These are phyloP conservation scores for Potorous gilbertii DNA, from an alignment of 2,797 vertebrate species.

Conservation along the genomic window DNA sequence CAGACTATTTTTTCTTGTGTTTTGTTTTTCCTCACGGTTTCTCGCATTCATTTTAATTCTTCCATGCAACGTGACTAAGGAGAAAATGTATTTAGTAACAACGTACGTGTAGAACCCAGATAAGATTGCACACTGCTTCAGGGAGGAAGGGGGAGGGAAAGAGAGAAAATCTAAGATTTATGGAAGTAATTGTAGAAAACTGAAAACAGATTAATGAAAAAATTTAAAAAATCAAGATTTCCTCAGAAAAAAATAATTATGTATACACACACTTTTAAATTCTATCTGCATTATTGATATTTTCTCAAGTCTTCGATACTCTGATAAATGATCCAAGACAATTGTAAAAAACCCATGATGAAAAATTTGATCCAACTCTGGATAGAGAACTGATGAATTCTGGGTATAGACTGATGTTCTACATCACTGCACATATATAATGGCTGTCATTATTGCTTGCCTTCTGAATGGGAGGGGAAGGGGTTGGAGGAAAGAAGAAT, in stretches of 20 bases:
- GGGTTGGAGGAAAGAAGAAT: not conserved
- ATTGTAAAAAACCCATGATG: not conserved
- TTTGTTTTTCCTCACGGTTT: too few species aligned
- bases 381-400: not conserved
- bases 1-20: too few species aligned
- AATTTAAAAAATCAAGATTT: not conserved
- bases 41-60: too few species aligned
- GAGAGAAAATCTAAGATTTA: too few species aligned
- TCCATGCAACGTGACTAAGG: too few species aligned
- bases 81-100: too few species aligned
- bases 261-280: not conserved
- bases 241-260: not conserved
- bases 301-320: not conserved
- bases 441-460: not conserved
- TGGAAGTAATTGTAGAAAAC: too few species aligned
- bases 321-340: not conserved
- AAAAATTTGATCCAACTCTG: not conserved
- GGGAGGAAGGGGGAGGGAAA: too few species aligned
- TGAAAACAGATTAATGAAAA: too few species aligned
- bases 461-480: not conserved
- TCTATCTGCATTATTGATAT: not conserved
- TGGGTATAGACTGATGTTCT: not conserved
- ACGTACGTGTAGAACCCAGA: too few species aligned
- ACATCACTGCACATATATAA: not conserved
- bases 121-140: too few species aligned